Evolutionary conservation across 2,888 invertebrate species (phyloP).

Genomic region (Spodoptera picta): DNA sequence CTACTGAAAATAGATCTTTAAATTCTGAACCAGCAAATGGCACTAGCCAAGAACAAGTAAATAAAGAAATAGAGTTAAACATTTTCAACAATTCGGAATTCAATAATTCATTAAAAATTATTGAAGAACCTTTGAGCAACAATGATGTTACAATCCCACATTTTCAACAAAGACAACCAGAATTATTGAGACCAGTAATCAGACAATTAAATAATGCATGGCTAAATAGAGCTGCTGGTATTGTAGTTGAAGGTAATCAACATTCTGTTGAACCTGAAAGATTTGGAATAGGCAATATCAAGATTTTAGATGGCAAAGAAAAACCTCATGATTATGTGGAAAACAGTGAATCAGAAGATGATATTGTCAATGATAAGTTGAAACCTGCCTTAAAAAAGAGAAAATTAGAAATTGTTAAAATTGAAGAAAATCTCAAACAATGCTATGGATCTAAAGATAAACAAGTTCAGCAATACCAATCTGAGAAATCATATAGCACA

Average conservation of each 20-base stretch:
- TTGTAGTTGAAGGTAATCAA: slow-evolving; percentile 60
- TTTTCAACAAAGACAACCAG: slow-evolving; percentile 23
- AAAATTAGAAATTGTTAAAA: slow-evolving; percentile 63
- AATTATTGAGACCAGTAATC: slow-evolving; percentile 53
- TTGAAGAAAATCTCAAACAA: slow-evolving; percentile 17
- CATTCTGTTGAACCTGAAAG: slow-evolving; percentile 49
- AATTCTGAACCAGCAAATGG: slow-evolving; percentile 5
- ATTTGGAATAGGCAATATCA: slow-evolving; percentile 81
- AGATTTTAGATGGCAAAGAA: slow-evolving; percentile 61
- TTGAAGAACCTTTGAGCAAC: slow-evolving; percentile 22
- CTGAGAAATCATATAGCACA: slow-evolving; percentile 28
- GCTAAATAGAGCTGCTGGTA: slow-evolving; percentile 83
- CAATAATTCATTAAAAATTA: slow-evolving; percentile 18
- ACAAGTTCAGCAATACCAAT: slow-evolving; percentile 37
- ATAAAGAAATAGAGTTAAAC: slow-evolving; percentile 6
- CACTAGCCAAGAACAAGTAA: neutral
- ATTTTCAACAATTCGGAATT: neutral
- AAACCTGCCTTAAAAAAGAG: slow-evolving; percentile 89
- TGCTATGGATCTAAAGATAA: slow-evolving; percentile 26
- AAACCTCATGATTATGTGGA: slow-evolving; percentile 90
- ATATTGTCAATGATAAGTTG: slow-evolving; percentile 75
- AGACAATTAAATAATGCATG: slow-evolving; percentile 80
- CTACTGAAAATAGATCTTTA: slow-evolving; percentile 47
- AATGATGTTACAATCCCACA: slow-evolving; percentile 30
- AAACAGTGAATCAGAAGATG: slow-evolving; percentile 91